These are phyloP conservation scores for Zalophus californianus DNA, from an alignment of 2,797 vertebrate species.

Conservation along the genomic window DNA sequence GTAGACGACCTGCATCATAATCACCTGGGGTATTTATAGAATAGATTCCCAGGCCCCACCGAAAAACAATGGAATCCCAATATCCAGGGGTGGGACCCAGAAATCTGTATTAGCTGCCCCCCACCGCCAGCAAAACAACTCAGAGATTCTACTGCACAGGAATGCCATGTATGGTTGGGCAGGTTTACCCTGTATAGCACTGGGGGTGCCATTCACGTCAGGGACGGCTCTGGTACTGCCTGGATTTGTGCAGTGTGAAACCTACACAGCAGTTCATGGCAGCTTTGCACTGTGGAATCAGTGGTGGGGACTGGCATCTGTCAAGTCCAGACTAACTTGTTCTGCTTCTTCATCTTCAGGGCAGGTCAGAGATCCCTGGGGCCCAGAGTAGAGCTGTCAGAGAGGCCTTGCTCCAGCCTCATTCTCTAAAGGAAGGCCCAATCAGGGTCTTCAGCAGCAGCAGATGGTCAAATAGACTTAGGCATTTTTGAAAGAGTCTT, in stretches of 20 bases:
- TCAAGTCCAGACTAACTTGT: neutral
- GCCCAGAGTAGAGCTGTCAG: neutral
- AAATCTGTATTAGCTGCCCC: neutral
- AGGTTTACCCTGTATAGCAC: neutral
- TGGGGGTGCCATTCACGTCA: neutral
- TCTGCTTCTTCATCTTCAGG: neutral
- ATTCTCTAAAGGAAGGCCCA: neutral
- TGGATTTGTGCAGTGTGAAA: neutral
- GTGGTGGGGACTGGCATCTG: neutral
- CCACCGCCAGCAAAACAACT: neutral
- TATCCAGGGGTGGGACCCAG: neutral
- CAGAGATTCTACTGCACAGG: neutral
- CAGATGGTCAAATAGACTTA: neutral
- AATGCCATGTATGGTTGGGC: neutral
- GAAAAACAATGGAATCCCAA: neutral
- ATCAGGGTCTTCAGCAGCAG: neutral
- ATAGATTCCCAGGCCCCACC: neutral
- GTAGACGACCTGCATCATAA: neutral
- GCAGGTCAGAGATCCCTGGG: neutral
- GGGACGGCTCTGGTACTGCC: neutral
- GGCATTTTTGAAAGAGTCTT: neutral
- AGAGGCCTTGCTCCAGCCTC: neutral
- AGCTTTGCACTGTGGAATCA: neutral
- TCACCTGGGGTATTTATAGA: neutral
- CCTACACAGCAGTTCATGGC: neutral